Evolutionary conservation across 1,140 invertebrate species (phyloP).

Genomic region (Drosophila watanabei): DNA sequence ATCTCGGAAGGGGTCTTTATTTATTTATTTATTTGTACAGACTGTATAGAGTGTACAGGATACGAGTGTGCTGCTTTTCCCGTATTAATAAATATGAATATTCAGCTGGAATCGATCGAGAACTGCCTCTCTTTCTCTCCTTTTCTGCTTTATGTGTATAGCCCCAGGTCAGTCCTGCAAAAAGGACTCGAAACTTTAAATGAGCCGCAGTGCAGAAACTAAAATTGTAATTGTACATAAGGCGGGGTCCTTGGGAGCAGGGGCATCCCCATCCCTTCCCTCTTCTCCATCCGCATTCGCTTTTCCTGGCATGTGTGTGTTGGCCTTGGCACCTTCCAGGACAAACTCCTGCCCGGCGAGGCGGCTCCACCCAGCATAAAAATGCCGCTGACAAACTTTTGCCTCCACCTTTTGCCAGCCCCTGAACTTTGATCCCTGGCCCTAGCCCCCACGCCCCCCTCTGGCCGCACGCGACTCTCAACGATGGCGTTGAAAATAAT

Average conservation of each 20-base stretch:
- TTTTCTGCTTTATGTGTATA: not conserved
- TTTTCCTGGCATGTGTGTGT: slow-evolving; percentile 8
- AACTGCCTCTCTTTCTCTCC: too few relatives aligned
- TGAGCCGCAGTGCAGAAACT: slow-evolving; percentile 14
- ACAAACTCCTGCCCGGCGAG: too few relatives aligned
- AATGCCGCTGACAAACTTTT: slow-evolving; percentile 35
- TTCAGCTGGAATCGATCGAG: not conserved
- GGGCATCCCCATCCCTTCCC: not conserved
- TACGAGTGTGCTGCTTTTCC: not conserved
- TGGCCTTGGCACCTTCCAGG: slow-evolving; percentile 28
- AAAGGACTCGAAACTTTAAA: slow-evolving; percentile 12
- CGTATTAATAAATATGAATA: slow-evolving; percentile 4
- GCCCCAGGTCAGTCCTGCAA: not conserved
- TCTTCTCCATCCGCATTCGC: too few relatives aligned
- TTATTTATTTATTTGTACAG: not conserved
- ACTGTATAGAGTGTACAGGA: not conserved
- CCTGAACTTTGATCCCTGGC: not conserved
- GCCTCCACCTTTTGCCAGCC: not conserved
- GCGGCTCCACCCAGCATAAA: slow-evolving; percentile 14
- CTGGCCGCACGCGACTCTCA: slow-evolving; percentile 38
- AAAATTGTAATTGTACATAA: slow-evolving; percentile 8
- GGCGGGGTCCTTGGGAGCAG: not conserved
- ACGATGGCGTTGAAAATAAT: slow-evolving; percentile 76
- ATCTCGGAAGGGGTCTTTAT: not conserved
- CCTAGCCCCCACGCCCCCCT: not conserved